Percentiles rank a stretch among this genome's conserved stretches.
Evolutionary conservation across 1,140 invertebrate species (phyloP).

Genomic region (Ditylenchus dipsaci): DNA sequence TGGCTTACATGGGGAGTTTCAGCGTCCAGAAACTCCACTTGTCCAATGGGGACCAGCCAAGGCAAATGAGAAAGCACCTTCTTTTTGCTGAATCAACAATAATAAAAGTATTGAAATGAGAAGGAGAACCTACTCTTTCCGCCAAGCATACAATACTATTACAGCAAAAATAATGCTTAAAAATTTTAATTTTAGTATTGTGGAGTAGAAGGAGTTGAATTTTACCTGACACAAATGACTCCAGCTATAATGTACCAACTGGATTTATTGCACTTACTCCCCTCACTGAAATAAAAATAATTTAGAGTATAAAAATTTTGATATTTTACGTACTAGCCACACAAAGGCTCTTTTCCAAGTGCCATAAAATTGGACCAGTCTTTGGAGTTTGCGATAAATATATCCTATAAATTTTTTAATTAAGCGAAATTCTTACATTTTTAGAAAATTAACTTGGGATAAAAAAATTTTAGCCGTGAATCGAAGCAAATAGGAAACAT

Average conservation of each 20-base stretch:
- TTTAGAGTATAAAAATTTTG: neutral
- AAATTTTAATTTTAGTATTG: neutral
- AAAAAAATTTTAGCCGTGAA: no score
- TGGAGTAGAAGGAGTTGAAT: neutral
- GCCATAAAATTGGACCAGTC: neutral
- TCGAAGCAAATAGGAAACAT: no score
- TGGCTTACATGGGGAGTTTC: neutral
- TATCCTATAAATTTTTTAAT: neutral
- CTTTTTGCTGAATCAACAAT: neutral
- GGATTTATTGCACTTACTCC: constrained; percentile 7
- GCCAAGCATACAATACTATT: neutral
- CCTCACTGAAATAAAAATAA: neutral
- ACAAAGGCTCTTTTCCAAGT: neutral
- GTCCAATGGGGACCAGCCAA: constrained; percentile 6
- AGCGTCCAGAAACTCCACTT: neutral
- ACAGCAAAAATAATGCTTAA: neutral
- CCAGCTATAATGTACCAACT: constrained; percentile 14
- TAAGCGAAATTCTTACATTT: no score
- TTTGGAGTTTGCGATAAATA: neutral
- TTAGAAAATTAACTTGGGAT: no score
- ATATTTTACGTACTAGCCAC: neutral
- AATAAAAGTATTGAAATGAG: neutral
- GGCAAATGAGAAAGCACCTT: constrained; percentile 1
- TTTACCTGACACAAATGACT: neutral
- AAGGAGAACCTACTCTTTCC: neutral